Conservation (phyloP, 64 coral and sea anemone species). For the Pocillopora damicornis region DNA sequence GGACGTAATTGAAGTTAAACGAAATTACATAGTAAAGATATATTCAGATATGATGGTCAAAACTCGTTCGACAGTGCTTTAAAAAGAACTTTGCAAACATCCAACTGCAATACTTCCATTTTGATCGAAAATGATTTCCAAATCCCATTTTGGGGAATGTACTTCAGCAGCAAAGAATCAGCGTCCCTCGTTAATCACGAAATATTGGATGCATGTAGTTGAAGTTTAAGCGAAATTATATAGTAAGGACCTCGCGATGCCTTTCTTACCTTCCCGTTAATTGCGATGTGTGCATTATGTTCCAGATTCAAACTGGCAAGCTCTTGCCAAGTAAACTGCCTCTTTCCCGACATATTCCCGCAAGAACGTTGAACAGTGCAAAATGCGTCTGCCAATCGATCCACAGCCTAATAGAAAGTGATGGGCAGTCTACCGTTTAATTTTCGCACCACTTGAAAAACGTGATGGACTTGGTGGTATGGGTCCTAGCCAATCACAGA, state of each 20-base stretch:
- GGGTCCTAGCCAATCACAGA: too few relatives aligned
- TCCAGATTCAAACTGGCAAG: conserved; percentile 41
- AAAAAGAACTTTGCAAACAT: too few relatives aligned
- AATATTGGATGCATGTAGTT: background rate
- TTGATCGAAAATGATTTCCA: too few relatives aligned
- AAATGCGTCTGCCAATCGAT: background rate
- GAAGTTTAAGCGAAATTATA: background rate
- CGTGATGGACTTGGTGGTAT: too few relatives aligned
- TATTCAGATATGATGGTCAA: too few relatives aligned
- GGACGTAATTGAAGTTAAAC: background rate
- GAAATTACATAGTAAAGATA: background rate
- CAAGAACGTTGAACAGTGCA: background rate
- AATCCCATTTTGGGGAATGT: too few relatives aligned
- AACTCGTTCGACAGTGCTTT: too few relatives aligned
- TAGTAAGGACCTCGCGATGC: background rate
- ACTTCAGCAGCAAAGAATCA: too few relatives aligned
- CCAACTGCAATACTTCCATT: too few relatives aligned
- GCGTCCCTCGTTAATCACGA: too few relatives aligned
- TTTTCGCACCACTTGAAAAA: too few relatives aligned
- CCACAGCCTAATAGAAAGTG: background rate
- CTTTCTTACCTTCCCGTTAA: conserved; percentile 70
- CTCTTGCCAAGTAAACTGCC: conserved; percentile 74
- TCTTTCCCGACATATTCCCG: conserved; percentile 17
- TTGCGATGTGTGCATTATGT: conserved; percentile 66
- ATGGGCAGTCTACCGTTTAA: too few relatives aligned